These are phyloP conservation scores for Trachops cirrhosus DNA, from an alignment of 2,797 vertebrate genomes.

Conservation along the genomic window DNA sequence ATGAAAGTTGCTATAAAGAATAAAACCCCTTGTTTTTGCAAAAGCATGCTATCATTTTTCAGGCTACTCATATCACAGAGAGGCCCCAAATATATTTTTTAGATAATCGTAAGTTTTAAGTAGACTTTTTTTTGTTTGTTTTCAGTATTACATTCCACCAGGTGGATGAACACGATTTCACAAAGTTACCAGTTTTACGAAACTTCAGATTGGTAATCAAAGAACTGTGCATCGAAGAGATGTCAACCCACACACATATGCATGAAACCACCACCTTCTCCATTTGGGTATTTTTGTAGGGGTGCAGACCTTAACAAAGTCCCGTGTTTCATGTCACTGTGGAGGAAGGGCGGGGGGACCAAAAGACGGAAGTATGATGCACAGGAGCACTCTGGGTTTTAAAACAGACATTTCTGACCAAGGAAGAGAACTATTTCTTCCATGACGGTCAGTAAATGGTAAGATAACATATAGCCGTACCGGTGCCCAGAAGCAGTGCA, in stretches of 20 bases:
- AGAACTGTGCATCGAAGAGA: not conserved
- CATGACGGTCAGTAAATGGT: rapidly evolving
- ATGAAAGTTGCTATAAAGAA: not conserved
- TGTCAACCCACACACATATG: no score
- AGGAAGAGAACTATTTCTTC: not conserved
- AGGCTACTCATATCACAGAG: not conserved
- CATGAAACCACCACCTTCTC: rapidly evolving
- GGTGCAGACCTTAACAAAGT: not conserved
- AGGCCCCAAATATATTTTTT: not conserved
- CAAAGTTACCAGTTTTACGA: not conserved
- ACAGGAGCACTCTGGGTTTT: not conserved
- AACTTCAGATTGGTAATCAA: not conserved
- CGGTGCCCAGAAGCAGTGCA: not conserved
- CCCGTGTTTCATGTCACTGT: not conserved
- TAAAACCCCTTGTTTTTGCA: not conserved
- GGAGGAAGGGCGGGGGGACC: rapidly evolving
- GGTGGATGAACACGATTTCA: not conserved
- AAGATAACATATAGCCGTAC: not conserved
- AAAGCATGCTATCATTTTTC: not conserved
- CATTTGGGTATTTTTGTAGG: not conserved
- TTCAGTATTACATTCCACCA: not conserved
- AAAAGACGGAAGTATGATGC: rapidly evolving
- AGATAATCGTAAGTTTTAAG: not conserved
- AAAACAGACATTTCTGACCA: not conserved
- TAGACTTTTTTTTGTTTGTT: not conserved